phyloP scores from a whole-genome alignment of 2,888 invertebrate genomes.

The Polydrusus pterygomalis region DNA sequence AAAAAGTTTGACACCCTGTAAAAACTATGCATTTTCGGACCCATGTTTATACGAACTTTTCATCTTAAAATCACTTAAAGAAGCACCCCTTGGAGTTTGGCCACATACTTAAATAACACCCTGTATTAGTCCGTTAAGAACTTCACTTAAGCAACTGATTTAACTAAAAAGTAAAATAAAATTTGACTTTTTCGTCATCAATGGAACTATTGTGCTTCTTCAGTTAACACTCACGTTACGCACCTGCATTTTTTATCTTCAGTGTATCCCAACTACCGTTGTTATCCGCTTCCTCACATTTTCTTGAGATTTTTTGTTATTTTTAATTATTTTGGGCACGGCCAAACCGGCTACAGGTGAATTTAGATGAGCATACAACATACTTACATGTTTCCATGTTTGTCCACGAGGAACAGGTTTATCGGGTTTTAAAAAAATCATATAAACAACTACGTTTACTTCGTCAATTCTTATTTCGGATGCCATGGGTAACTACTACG shows the following conservation, averaged over 20 bases:
- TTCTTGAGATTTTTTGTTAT: slow-evolving; percentile 25
- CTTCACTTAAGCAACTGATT: too few relatives aligned
- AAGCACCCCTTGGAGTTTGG: too few relatives aligned
- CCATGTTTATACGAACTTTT: too few relatives aligned
- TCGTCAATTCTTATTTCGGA: not conserved
- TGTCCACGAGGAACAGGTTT: slow-evolving; percentile 37
- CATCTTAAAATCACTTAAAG: too few relatives aligned
- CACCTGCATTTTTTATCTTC: slow-evolving; percentile 22
- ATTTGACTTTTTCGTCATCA: too few relatives aligned
- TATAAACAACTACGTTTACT: not conserved
- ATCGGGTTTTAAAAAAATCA: not conserved
- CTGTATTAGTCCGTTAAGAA: too few relatives aligned
- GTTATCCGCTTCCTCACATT: slow-evolving; percentile 38
- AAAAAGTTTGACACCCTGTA: too few relatives aligned
- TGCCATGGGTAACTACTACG: not conserved
- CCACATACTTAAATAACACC: too few relatives aligned
- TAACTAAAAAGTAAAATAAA: too few relatives aligned
- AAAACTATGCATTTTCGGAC: too few relatives aligned
- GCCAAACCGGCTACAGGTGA: slow-evolving; percentile 41
- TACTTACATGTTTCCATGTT: slow-evolving; percentile 45
- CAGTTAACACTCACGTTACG: too few relatives aligned
- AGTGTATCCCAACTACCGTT: slow-evolving; percentile 30
- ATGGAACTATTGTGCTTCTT: too few relatives aligned
- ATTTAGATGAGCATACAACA: slow-evolving; percentile 39
- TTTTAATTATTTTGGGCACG: slow-evolving; percentile 37